Evolutionary conservation across 2,888 invertebrate genomes (phyloP), one percentile per base, ranked within the genome.

Genomic region (Pristionchus fissidentatus): DNA sequence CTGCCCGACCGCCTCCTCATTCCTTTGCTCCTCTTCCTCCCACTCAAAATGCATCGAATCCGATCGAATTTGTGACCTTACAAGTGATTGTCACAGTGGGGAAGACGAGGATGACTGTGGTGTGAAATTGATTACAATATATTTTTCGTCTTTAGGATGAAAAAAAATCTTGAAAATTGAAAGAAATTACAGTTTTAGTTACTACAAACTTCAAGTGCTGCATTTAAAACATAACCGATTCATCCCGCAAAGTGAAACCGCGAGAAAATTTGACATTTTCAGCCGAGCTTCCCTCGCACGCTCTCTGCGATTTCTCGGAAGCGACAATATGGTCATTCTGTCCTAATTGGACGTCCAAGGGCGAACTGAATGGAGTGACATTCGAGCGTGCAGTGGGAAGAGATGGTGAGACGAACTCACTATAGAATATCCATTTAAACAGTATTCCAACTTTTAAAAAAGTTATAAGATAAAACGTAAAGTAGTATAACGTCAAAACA

Each of bases 71-170:
- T 81, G 81, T 62, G 81, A 81, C 46, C 32, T 81, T 4, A 13
- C 13, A 1, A 15, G 29, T 29, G 81, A 81, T 66, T 81, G 81
- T 19, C n/a, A 35, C 7, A 62, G 19, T 13, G 81, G 81, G 35
- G 81, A 81, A n/a, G 81, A 81, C 35, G 81, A 81, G 41, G 32
- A 62, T 7, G 7, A 46, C 29, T 81, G 81, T 38, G 81, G 81
- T 80, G n/a, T n/a, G n/a, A n/a, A n/a, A n/a, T n/a, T n/a, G n/a
- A n/a, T 15, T n/a, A 19, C 13, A 52, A 19, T n/a, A n/a, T n/a
- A n/a, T n/a, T n/a, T n/a, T n/a, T n/a, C n/a, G n/a, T n/a, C n/a
- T n/a, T n/a, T n/a, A n/a, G n/a, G n/a, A n/a, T n/a, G n/a, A n/a
- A n/a, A n/a, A n/a, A n/a, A n/a, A n/a, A n/a, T n/a, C n/a, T n/a